Evolutionary conservation across 2,113 vertebrate species (phyloP).

Genomic region (Tyrannus savana): DNA sequence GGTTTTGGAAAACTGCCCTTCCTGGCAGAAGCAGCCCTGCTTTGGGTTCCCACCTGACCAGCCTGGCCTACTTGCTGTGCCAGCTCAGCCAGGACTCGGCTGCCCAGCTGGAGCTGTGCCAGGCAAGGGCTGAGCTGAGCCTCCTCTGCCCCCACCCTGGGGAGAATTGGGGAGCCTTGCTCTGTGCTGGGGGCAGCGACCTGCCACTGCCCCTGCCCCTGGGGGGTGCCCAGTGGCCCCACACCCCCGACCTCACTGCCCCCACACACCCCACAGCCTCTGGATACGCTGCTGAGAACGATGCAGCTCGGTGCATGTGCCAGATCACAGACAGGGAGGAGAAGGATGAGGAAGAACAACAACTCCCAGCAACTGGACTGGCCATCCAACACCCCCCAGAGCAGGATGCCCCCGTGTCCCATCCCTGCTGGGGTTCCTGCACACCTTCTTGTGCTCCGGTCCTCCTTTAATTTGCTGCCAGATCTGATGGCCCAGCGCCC

Average conservation of each 20-base stretch:
- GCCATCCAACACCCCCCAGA: not conserved
- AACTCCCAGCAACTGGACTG: not conserved
- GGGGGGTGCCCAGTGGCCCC: not conserved
- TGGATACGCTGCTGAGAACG: not conserved
- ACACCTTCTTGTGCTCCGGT: not conserved
- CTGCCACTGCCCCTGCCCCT: not conserved
- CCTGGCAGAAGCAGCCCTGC: not conserved
- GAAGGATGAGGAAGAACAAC: not conserved
- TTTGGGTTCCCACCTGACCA: not conserved
- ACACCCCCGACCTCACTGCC: not conserved
- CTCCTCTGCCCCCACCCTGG: accelerated
- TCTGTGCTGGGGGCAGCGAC: not conserved
- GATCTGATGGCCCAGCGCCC: not conserved
- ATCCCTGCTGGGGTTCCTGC: not conserved
- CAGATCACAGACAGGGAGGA: not conserved
- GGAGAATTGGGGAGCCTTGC: not conserved
- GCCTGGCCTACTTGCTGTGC: not conserved
- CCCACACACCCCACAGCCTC: not conserved
- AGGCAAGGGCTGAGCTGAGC: not conserved
- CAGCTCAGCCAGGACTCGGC: not conserved
- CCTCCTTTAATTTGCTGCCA: not conserved
- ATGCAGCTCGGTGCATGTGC: not conserved
- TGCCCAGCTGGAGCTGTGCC: not conserved
- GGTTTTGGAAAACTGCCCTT: not conserved
- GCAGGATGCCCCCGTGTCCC: not conserved